Base-by-base conservation (phyloP, 2,797 vertebrate species). In the Heteromormyrus szaboi region DNA sequence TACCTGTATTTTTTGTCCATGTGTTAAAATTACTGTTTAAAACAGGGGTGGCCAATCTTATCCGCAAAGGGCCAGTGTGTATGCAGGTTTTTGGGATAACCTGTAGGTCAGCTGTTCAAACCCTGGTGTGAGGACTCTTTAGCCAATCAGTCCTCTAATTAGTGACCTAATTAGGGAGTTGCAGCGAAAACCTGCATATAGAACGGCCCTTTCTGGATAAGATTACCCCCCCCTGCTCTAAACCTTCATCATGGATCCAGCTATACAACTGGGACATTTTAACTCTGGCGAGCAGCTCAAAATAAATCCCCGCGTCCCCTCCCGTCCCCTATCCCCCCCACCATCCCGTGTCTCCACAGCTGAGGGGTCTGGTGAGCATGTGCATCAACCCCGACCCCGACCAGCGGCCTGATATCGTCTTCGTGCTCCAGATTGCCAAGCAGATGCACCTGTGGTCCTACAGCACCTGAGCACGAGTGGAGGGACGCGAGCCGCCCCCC, bases 391-490 rank as follows among this genome's bases (percentile, higher is more conserved):
- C 97, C 0, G 97, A 98, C 22, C 97, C 98, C 0, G 95, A 95
- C 59, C 97, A 98, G 56, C 95, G 98, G 65, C 98, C 98, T 0
- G 98, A 99, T 94, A 97, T 98, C n/a, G 93, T 95, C 0, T 98
- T 97, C 2, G 97, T 99, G 94, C 97, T 97, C 94, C 98, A 98
- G 93, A 93, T 97, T 5, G 95, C 97, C 85, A 97, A 95, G 93
- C 97, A 98, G 93, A 98, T 98, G 97, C 97, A 98, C 2, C 93
- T 97, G 89, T 97, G 97, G 97, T 97, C 95, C 2, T 95, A 97
- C 68, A 98, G 97, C 95, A 97, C 96, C 94, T 99, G 97, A 97
- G 86, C 65, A 5, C 25, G 41, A 41, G 48, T 11, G 53, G 12
- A 19, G 6, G 48, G 83, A 53, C 48, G 14, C n/a, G 1, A 59